Evolutionary conservation across 2,797 vertebrate genomes (phyloP).

Genomic region (Merluccius polli): DNA sequence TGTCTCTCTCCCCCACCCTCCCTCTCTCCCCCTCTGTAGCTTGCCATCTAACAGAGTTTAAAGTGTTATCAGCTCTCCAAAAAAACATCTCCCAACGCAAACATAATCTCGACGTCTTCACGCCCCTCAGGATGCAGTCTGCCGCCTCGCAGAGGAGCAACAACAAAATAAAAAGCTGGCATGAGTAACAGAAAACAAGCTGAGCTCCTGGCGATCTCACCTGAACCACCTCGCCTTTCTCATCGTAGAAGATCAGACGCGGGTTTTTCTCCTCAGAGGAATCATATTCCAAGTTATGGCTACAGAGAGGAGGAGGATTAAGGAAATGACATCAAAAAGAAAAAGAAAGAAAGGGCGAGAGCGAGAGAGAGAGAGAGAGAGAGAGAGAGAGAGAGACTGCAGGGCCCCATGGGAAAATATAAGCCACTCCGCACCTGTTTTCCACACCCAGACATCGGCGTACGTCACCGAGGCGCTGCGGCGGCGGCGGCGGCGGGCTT

Average conservation of each 20-base stretch:
- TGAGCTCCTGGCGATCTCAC: conserved; percentile 47
- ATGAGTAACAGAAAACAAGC: not conserved
- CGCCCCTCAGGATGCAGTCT: not conserved
- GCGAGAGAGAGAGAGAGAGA: no score
- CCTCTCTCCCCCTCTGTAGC: not conserved
- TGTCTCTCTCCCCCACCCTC: not conserved
- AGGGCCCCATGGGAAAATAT: no score
- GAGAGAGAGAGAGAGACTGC: no score
- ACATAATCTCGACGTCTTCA: not conserved
- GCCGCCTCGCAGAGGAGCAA: not conserved
- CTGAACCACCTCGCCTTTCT: conserved; percentile 75
- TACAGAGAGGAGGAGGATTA: conserved; percentile 56
- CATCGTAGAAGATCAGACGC: conserved; percentile 74
- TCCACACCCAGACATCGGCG: no score
- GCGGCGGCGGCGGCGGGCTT: no score
- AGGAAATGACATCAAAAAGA: not conserved
- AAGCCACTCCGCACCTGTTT: not conserved
- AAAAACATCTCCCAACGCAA: no score
- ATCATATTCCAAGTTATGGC: conserved; percentile 81
- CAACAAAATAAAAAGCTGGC: no score
- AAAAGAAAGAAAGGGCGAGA: no score
- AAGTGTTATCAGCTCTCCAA: not conserved
- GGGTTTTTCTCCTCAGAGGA: conserved; percentile 76
- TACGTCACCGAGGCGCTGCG: no score
- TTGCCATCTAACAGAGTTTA: not conserved